A percentile compares a stretch with the other conserved stretches of the same genome.
Evolutionary conservation across 2,113 vertebrate genomes (phyloP).

Genomic region (Clarias macrocephalus): DNA sequence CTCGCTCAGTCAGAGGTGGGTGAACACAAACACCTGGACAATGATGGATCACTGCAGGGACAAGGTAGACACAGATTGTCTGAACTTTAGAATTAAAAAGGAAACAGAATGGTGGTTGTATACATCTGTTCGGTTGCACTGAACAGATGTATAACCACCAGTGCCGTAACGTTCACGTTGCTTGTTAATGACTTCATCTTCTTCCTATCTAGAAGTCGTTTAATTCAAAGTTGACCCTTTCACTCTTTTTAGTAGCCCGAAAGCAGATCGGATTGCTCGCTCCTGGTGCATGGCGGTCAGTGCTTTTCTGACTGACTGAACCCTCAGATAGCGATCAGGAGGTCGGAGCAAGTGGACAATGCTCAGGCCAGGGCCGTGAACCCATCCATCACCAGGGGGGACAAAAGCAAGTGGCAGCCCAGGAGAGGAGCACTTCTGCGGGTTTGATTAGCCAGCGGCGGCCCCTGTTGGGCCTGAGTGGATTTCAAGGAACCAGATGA

Average conservation of each 20-base stretch:
- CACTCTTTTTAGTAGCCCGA: conserved; percentile 4
- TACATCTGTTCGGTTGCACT: no score
- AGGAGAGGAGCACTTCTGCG: conserved; percentile 60
- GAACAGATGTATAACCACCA: no score
- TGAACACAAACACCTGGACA: conserved; percentile 72
- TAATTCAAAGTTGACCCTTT: background rate
- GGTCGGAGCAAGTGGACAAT: conserved; percentile 70
- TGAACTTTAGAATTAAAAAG: background rate
- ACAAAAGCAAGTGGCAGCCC: conserved; percentile 81
- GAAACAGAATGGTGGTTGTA: background rate
- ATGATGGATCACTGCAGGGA: conserved; percentile 83
- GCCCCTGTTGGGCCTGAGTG: conserved; percentile 50
- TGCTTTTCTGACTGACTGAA: conserved; percentile 64
- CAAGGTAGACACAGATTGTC: conserved; percentile 69
- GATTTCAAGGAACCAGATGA: conserved; percentile 52
- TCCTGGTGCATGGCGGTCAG: conserved; percentile 62
- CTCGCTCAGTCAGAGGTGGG: conserved; percentile 73
- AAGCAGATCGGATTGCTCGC: conserved; percentile 62
- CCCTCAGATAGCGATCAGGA: conserved; percentile 77
- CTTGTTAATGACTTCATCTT: background rate
- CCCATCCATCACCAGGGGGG: conserved; percentile 76
- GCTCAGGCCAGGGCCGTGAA: conserved; percentile 65
- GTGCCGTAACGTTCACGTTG: background rate
- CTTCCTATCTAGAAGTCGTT: background rate
- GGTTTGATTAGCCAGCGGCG: conserved; percentile 58